Evolutionary conservation across 2,888 invertebrate species (phyloP).

Genomic region (Exocentrus adspersus): DNA sequence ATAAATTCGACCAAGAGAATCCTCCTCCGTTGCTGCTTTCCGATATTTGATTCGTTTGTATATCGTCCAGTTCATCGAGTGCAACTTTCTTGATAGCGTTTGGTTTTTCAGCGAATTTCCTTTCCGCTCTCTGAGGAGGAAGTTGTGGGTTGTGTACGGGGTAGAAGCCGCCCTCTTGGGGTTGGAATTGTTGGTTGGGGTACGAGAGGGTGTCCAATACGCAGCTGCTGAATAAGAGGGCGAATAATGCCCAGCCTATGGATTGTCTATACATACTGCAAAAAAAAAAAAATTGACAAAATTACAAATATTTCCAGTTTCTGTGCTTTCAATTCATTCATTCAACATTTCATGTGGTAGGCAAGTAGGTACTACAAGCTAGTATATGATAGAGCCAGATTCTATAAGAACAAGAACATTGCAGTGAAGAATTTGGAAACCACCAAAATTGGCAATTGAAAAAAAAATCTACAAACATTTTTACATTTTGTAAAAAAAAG

Average conservation of each 20-base stretch:
- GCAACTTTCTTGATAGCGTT: slow-evolving; percentile 90
- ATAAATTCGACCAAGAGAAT: slow-evolving; percentile 89
- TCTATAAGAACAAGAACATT: no score
- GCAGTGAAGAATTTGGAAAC: no score
- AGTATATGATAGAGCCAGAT: no score
- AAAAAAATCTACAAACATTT: no score
- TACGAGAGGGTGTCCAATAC: slow-evolving; percentile 76
- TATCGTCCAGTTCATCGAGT: slow-evolving; percentile 82
- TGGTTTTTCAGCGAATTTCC: slow-evolving; percentile 90
- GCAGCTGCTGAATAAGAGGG: slow-evolving; percentile 74
- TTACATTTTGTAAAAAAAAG: no score
- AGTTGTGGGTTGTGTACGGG: slow-evolving; percentile 34
- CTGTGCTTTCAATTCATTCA: no score
- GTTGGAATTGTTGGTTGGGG: slow-evolving; percentile 64
- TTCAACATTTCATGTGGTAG: no score
- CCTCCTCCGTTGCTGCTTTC: slow-evolving; percentile 68
- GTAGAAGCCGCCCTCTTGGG: slow-evolving; percentile 31
- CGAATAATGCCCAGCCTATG: slow-evolving; percentile 76
- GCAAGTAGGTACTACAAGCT: no score
- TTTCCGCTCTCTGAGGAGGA: slow-evolving; percentile 68
- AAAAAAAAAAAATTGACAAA: slow-evolving; percentile 26
- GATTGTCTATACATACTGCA: slow-evolving; percentile 71
- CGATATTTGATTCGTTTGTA: slow-evolving; percentile 82
- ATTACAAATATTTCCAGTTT: no score
- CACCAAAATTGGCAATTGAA: no score